Conservation (phyloP, 1,140 invertebrate species). For the Procambarus virginalis region DNA sequence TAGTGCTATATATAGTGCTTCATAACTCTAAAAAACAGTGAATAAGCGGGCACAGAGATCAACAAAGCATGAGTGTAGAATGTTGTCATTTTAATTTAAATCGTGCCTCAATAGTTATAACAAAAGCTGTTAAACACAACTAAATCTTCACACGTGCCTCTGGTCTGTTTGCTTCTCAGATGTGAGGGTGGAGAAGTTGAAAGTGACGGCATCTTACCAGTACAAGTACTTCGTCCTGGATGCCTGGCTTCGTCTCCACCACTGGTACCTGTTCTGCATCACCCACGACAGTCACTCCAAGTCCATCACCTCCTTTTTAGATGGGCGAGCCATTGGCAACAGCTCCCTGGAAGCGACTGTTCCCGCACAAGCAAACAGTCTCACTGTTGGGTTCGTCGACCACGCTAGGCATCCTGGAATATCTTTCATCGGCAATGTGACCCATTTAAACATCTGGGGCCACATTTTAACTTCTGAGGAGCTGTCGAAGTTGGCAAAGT, state of each 20-base stretch:
- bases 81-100: no score
- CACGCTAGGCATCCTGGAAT: conserved; percentile 30
- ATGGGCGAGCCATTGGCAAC: conserved; percentile 19
- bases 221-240: conserved; percentile 50
- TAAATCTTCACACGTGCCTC: no score
- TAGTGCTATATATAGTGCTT: no score
- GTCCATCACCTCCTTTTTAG: conserved; percentile 9
- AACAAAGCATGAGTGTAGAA: no score
- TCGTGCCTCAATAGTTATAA: no score
- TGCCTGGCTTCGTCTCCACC: conserved; percentile 40
- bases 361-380: background rate
- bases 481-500: conserved; percentile 26
- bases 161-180: no score
- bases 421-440: conserved; percentile 61
- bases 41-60: no score
- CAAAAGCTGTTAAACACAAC: no score
- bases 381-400: conserved; percentile 59
- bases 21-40: no score
- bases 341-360: background rate
- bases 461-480: conserved; percentile 38
- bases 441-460: conserved; percentile 62
- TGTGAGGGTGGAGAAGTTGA: no score
- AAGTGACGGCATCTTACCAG: conserved; percentile 29
- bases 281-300: background rate
- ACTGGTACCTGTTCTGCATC: conserved; percentile 62